These are phyloP conservation scores for Rhinopomastus cyanomelas DNA, from an alignment of 2,113 vertebrate species.

Conservation along the genomic window DNA sequence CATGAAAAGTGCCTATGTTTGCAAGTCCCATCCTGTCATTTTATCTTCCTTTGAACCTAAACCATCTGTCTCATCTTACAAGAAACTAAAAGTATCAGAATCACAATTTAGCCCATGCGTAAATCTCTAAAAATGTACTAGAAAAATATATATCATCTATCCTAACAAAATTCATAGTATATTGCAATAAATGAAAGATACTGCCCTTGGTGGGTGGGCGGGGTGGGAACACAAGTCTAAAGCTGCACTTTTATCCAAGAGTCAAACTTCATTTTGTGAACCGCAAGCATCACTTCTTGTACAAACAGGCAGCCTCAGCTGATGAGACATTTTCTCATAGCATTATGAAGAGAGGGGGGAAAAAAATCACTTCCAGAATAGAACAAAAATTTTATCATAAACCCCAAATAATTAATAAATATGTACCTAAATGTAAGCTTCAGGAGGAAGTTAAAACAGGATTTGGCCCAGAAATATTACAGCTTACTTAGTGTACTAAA, in stretches of 20 bases:
- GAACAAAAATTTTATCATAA: background rate
- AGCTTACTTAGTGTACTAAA: fast-evolving
- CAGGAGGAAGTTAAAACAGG: background rate
- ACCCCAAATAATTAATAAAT: background rate
- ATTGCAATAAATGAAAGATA: background rate
- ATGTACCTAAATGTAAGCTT: background rate
- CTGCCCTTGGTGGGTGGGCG: background rate
- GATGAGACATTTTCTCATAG: background rate
- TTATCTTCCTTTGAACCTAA: background rate
- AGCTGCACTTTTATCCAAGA: background rate
- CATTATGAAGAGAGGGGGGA: background rate
- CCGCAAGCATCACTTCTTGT: background rate
- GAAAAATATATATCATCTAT: background rate
- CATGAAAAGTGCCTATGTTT: background rate
- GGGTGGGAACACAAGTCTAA: background rate
- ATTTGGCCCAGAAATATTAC: background rate
- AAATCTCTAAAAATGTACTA: background rate
- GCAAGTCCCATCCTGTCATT: background rate
- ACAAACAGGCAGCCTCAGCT: background rate
- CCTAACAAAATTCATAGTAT: background rate
- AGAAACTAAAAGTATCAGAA: background rate
- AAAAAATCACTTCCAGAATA: background rate
- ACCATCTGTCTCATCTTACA: background rate
- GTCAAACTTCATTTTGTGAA: background rate
- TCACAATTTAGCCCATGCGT: background rate